A percentile compares a stretch with the other conserved stretches of the same genome.
Conservation (phyloP, 1,140 invertebrate genomes). For the Bemisia tabaci region DNA sequence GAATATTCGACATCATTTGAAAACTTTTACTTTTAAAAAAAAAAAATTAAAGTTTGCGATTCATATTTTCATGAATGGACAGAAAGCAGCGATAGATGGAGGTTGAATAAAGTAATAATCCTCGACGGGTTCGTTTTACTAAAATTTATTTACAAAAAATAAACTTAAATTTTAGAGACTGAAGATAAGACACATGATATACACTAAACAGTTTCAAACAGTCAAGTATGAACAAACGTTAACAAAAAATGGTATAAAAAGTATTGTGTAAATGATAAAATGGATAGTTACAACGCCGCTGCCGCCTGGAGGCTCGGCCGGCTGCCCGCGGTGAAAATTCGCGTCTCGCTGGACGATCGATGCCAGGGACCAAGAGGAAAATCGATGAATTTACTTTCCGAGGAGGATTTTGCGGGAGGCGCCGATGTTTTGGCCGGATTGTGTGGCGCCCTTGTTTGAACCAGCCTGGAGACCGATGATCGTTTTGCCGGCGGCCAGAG, state of each 20-base stretch:
- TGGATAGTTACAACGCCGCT: neutral
- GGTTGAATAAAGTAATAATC: no score
- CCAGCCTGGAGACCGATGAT: constrained; percentile 91
- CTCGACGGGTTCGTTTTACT: no score
- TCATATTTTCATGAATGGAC: no score
- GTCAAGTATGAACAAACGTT: neutral
- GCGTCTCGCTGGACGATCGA: no score
- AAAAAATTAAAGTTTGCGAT: no score
- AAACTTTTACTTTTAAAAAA: no score
- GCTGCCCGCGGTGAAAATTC: no score
- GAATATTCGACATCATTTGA: no score
- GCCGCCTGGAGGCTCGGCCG: no score
- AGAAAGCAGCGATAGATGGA: no score
- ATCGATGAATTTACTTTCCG: constrained; percentile 66
- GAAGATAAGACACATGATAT: neutral
- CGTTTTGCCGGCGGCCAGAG: constrained; percentile 74
- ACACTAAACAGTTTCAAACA: neutral
- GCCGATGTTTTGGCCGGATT: constrained; percentile 84
- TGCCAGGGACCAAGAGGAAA: no score
- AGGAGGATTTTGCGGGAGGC: constrained; percentile 78
- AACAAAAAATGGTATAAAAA: neutral
- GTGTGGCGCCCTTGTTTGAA: constrained; percentile 88
- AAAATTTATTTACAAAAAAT: neutral
- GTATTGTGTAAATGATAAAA: neutral
- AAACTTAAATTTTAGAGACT: neutral